Base-by-base conservation (phyloP, 1,140 invertebrate genomes). In the Hycleus cichorii region DNA sequence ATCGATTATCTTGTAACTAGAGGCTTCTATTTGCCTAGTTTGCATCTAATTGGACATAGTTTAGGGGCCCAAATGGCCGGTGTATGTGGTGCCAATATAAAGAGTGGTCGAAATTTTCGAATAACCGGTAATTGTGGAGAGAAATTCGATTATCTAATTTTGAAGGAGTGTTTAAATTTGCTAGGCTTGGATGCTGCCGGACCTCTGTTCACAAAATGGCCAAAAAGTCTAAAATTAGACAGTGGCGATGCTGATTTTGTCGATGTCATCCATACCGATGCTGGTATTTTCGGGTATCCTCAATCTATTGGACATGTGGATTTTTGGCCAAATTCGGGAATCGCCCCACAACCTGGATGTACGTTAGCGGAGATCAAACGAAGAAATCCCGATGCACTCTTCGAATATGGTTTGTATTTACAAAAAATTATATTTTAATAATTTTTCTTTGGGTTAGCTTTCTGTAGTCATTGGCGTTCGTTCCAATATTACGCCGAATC, bases 191-290 rank as follows among this genome's bases (percentile, higher is more conserved):
- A 84, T 71, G 80, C 82, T 7, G 81, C 82, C 1, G 69, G 74
- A n/a, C 81, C 81, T 5, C 62, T 73, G 3, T 83, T 82, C 58
- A 58, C 45, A 65, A 58, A 74, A 74, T 49, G 71, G 75, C 55
- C 68, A 65, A 2, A 65, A 65, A 45, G 69, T 74, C 40, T 75
- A 74, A 65, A 65, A 43, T 62, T 84, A 1, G 78, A 79, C 39
- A 67, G 76, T 0, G 69, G 72, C 0, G 87, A 89, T 67, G 88
- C 88, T 0, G 71, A 76, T 26, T 89, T 89, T 67, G 87, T 91
- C 2, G 88, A 90, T 68, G 81, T 88, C 3, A 89, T 90, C 57
- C 89, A 91, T 67, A 85, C 86, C 0, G 85, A 89, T 68, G 86
- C 83, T 0, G 85, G 84, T 0, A 73, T 77, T 9, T 79, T 86